Evolutionary conservation across 2,888 invertebrate genomes (phyloP), one percentile per base, ranked within the genome.

Genomic region (Girardia tigrina): DNA sequence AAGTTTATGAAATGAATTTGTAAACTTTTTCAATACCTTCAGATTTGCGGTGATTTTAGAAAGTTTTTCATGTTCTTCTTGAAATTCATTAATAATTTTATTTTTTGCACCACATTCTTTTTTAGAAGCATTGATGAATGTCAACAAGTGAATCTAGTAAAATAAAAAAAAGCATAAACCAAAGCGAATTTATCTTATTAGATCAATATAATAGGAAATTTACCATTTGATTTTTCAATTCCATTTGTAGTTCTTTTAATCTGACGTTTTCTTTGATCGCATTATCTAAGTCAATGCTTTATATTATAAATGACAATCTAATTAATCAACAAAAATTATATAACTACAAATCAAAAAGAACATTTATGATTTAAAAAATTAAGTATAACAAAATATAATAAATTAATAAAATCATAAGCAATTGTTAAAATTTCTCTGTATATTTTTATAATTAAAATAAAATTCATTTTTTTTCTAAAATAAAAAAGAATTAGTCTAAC

Each of bases 291-390:
- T 56, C 56, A 56, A 56, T 56, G 56, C 23, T 56, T 56, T 56
- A 36, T 56, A 56, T 56, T 56, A 56, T 56, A 56, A 56, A 56
- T 56, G 56, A 56, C 56, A 56, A 56, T 56, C 56, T 56, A 56
- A 56, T 56, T 56, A 56, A 56, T 56, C 56, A 4, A n/a, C 56
- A 56, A 56, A 56, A 56, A 56, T 56, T 20, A 56, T 56, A 56
- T 56, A 56, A 56, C 56, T 56, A 56, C 56, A 56, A 20, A 56
- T 56, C 56, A n/a, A 56, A n/a, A n/a, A n/a, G n/a, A n/a, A n/a
- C n/a, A n/a, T n/a, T n/a, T n/a, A n/a, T n/a, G n/a, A n/a, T n/a
- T n/a, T n/a, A n/a, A n/a, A n/a, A n/a, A n/a, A n/a, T n/a, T n/a
- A n/a, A n/a, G n/a, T n/a, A n/a, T n/a, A n/a, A n/a, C n/a, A n/a